phyloP scores from a whole-genome alignment of 1,140 invertebrate species.

The Penaeus indicus region DNA sequence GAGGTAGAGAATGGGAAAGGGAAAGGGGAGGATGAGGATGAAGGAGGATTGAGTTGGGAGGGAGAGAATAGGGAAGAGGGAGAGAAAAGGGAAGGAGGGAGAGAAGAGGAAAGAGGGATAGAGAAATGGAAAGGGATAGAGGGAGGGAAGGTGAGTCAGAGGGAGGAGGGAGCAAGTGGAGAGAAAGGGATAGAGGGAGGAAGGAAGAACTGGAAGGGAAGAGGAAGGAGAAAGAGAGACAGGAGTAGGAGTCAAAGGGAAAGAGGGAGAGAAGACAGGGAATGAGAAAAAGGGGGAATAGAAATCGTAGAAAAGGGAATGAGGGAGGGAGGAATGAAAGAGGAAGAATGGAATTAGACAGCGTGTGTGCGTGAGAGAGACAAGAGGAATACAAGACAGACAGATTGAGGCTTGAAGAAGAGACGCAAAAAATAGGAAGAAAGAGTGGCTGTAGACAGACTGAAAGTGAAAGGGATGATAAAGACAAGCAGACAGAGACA shows the following conservation, averaged over 20 bases:
- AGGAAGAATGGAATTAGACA: too few species aligned
- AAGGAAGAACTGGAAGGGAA: neutral
- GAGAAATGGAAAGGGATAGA: neutral
- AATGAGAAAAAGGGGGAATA: neutral
- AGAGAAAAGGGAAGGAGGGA: conserved; percentile 9
- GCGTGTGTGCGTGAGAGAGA: too few species aligned
- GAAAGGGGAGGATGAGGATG: too few species aligned
- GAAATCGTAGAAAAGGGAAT: neutral
- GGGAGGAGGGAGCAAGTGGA: neutral
- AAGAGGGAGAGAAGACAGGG: conserved; percentile 5
- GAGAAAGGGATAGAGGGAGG: neutral
- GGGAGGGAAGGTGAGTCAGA: neutral
- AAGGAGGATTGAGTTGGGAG: neutral
- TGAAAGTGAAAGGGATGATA: too few species aligned
- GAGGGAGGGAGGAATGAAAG: too few species aligned
- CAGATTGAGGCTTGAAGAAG: too few species aligned
- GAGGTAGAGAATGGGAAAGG: too few species aligned
- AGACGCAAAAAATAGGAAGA: too few species aligned
- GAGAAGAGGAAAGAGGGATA: neutral
- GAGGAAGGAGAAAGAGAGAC: neutral
- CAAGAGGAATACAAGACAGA: too few species aligned
- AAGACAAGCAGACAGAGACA: too few species aligned
- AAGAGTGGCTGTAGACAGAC: too few species aligned
- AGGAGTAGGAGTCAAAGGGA: neutral
- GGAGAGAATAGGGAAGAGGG: neutral